Conservation (phyloP, 1,140 invertebrate genomes). For the Cotesia vestalis region DNA sequence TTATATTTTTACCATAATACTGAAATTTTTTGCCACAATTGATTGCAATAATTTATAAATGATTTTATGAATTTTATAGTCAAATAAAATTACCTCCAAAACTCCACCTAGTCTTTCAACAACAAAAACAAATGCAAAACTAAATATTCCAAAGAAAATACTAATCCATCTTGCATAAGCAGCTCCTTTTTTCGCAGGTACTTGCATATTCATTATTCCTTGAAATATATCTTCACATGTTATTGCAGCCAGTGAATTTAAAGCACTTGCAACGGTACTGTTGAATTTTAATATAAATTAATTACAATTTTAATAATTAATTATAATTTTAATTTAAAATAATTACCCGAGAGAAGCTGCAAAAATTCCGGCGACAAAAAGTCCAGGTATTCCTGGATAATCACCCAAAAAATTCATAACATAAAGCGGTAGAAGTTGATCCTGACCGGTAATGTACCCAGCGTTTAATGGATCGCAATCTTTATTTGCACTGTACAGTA, state of each 20-base stretch:
- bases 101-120: constrained; percentile 83
- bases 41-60: neutral
- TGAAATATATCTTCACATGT: constrained; percentile 87
- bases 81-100: constrained; percentile 70
- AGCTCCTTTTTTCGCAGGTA: constrained; percentile 77
- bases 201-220: constrained; percentile 72
- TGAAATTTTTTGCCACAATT: too few species aligned
- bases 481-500: constrained; percentile 82
- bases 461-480: constrained; percentile 81
- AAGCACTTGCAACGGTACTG: constrained; percentile 90
- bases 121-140: constrained; percentile 79
- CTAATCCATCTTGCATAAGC: constrained; percentile 72
- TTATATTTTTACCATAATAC: too few species aligned
- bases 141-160: constrained; percentile 70
- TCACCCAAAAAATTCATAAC: constrained; percentile 81
- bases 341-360: constrained; percentile 75
- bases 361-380: constrained; percentile 88
- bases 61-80: neutral
- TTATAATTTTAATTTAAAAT: neutral
- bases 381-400: constrained; percentile 79
- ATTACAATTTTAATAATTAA: constrained; percentile 27
- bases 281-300: constrained; percentile 41
- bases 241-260: constrained; percentile 91
- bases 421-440: constrained; percentile 85
- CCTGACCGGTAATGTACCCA: constrained; percentile 70